These are phyloP conservation scores for Aphaenogaster rudis DNA, from an alignment of 1,140 invertebrate species.

Conservation along the genomic window DNA sequence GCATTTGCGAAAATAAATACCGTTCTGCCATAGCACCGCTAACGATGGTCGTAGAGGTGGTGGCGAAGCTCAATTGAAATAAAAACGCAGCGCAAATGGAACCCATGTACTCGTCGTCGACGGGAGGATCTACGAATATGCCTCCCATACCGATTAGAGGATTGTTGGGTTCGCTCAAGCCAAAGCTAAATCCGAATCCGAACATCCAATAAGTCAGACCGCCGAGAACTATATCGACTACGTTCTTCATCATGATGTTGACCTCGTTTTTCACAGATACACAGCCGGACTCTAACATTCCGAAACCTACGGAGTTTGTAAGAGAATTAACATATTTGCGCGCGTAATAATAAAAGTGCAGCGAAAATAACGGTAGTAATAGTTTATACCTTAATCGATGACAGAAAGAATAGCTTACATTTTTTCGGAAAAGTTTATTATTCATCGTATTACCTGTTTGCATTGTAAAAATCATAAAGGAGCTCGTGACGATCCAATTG, in stretches of 20 bases:
- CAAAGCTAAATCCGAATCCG: constrained; percentile 97
- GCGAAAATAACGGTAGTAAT: neutral
- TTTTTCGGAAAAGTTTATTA: constrained; percentile 60
- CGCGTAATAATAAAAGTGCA: neutral
- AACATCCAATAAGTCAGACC: constrained; percentile 98
- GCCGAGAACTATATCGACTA: constrained; percentile 96
- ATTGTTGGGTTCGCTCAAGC: constrained; percentile 90
- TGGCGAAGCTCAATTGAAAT: constrained; percentile 96
- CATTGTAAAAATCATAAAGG: constrained; percentile 99
- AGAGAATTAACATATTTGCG: neutral
- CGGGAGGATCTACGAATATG: constrained; percentile 89
- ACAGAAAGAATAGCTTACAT: neutral
- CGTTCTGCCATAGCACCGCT: constrained; percentile 96
- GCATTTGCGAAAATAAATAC: constrained; percentile 82
- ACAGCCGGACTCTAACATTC: constrained; percentile 96
- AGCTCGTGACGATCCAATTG: constrained; percentile 96
- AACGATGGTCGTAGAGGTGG: constrained; percentile 96
- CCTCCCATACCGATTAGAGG: constrained; percentile 92
- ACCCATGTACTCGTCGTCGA: constrained; percentile 91
- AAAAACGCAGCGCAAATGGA: constrained; percentile 93
- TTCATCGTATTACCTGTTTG: constrained; percentile 92
- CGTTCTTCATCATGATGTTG: constrained; percentile 99
- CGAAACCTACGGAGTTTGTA: constrained; percentile 90
- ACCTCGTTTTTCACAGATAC: constrained; percentile 98
- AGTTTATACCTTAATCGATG: neutral